Base-by-base conservation (phyloP, 1,140 invertebrate genomes). In the Cyphomyrmex costatus region DNA sequence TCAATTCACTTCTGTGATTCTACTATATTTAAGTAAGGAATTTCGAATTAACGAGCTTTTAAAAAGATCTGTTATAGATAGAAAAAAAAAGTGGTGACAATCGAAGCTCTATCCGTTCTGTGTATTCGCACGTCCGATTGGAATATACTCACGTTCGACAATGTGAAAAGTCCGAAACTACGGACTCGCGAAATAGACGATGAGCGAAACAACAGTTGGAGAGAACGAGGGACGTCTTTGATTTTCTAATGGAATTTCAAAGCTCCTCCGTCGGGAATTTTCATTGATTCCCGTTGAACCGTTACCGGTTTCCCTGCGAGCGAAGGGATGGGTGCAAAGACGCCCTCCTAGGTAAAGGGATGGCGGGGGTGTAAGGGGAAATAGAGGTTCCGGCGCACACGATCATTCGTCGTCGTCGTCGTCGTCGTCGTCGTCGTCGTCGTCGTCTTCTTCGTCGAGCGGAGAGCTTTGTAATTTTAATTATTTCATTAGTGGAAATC, bases 401-500 rank as follows among this genome's bases (percentile, higher is more conserved):
- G 79, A 86, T 84, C 68, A 46, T 80, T 83, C 66, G 63, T 61
- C n/a, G 46, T 61, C 61, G 27, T 80, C 46, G 56, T 49, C 53
- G 33, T 36, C 21, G 73, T 63, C 21, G 33, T 63, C 63, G 27
- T 80, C 46, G 63, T 49, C 73, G 36, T 51, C n/a, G 61, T 51
- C n/a, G 53, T 73, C 42, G 33, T 65, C 60, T 33, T 74, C 76
- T 63, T 79, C 73, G 51, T 56, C 70, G 76, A 61, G 84, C 71
- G 78, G 85, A 90, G 91, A 90, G 91, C 92, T 93, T 92, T 93
- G 92, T 92, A 93, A 92, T 93, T 93, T 93, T 93, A 93, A 93
- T 92, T 92, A 93, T 92, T 93, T 93, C 92, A 92, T 93, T 93
- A 92, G 90, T 79, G 91, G 87, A 91, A 91, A 91, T 91, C 90